Conservation (phyloP, 2,888 invertebrate species). For the Antheraea assamensis region DNA sequence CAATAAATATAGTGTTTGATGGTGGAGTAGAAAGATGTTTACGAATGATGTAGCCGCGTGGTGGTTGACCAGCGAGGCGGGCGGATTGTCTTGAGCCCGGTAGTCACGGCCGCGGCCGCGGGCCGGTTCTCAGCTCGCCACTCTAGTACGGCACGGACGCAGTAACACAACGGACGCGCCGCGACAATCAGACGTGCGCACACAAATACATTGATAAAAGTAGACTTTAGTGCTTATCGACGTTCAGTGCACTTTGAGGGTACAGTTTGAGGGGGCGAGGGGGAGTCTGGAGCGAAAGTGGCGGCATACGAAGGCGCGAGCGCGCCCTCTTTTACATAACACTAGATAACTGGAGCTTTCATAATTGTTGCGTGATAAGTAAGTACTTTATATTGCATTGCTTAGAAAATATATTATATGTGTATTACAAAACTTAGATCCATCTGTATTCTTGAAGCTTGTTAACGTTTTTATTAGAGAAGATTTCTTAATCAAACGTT, state of each 20-base stretch:
- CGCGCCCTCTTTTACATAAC: conserved; percentile 63
- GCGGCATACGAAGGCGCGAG: conserved; percentile 45
- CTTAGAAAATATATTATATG: conserved; percentile 1
- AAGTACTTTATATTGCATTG: conserved; percentile 14
- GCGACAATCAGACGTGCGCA: conserved; percentile 58
- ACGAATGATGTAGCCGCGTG: conserved; percentile 20
- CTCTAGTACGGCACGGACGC: conserved; percentile 72
- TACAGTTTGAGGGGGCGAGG: conserved; percentile 54
- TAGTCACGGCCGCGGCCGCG: conserved; percentile 54
- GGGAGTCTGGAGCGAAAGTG: conserved; percentile 65
- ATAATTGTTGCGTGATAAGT: conserved; percentile 76
- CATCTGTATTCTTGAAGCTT: not conserved
- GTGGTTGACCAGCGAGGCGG: conserved; percentile 43
- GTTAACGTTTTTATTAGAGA: not conserved
- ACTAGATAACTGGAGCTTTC: conserved; percentile 69
- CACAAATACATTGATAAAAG: conserved; percentile 49
- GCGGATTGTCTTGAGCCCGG: conserved; percentile 56
- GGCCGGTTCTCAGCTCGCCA: conserved; percentile 49
- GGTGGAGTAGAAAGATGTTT: conserved; percentile 27
- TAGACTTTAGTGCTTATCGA: conserved; percentile 44
- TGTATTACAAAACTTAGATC: not conserved
- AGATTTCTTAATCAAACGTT: not conserved
- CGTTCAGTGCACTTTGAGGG: conserved; percentile 50
- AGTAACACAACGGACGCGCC: conserved; percentile 68
- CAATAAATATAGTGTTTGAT: conserved; percentile 16